Percentiles rank a stretch among this genome's conserved stretches.
Evolutionary conservation across 2,113 vertebrate genomes (phyloP).

Genomic region (Notiomystis cincta): DNA sequence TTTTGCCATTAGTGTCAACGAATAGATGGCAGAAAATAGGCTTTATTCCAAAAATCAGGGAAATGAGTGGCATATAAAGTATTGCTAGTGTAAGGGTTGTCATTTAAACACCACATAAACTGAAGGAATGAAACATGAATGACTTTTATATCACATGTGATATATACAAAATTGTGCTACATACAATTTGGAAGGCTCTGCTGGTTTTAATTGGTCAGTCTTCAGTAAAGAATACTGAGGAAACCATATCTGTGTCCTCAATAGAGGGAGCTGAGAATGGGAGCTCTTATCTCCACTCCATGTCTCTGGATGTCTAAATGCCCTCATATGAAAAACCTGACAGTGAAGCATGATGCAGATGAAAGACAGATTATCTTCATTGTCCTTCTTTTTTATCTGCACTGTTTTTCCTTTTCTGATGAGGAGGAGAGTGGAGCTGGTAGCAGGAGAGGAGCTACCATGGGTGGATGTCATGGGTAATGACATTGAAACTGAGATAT

Average conservation of each 20-base stretch:
- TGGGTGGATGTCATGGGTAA: background rate
- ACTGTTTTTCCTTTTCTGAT: background rate
- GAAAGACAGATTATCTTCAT: background rate
- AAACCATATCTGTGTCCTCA: background rate
- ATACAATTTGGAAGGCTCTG: background rate
- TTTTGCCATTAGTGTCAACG: background rate
- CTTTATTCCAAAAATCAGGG: background rate
- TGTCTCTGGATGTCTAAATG: background rate
- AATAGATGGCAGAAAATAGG: background rate
- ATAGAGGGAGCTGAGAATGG: background rate
- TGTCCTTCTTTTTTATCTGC: background rate
- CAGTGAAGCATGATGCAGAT: background rate
- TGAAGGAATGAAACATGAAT: background rate
- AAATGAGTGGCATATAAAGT: background rate
- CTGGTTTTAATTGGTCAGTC: background rate
- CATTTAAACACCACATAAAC: background rate
- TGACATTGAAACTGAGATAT: background rate
- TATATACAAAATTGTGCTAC: background rate
- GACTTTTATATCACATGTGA: background rate
- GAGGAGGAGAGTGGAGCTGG: fast-evolving
- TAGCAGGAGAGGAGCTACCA: background rate
- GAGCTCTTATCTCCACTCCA: background rate
- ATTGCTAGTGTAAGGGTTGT: background rate
- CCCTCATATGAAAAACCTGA: background rate
- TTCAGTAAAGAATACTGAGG: background rate